Evolutionary conservation across 2,113 vertebrate species (phyloP).

Genomic region (Sitta europaea): DNA sequence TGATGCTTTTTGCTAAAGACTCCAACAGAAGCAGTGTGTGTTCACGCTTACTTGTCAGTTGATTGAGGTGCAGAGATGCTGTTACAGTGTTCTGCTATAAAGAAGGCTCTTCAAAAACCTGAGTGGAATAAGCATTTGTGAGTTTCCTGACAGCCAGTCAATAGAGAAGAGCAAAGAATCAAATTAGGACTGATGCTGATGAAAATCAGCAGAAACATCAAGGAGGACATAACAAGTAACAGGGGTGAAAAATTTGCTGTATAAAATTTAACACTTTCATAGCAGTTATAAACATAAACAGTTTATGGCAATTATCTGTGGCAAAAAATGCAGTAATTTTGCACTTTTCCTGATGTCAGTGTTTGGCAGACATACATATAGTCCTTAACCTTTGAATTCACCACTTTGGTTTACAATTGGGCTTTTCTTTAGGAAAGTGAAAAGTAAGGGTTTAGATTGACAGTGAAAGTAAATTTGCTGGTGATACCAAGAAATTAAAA

Average conservation of each 20-base stretch:
- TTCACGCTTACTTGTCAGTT: neutral
- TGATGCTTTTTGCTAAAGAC: neutral
- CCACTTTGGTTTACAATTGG: neutral
- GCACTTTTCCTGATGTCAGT: neutral
- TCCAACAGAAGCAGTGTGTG: neutral
- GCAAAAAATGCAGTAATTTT: neutral
- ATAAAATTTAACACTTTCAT: neutral
- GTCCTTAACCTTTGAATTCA: neutral
- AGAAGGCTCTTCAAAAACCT: neutral
- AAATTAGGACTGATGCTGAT: neutral
- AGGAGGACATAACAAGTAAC: neutral
- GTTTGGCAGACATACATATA: neutral
- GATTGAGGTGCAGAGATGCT: neutral
- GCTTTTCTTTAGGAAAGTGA: neutral
- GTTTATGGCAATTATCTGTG: neutral
- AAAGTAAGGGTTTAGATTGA: neutral
- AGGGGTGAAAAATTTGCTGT: neutral
- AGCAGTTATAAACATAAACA: neutral
- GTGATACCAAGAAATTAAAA: neutral
- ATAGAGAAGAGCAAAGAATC: neutral
- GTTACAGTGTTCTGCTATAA: neutral
- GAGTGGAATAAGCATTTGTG: neutral
- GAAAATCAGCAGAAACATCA: neutral
- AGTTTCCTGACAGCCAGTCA: neutral
- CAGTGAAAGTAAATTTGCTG: neutral